Evolutionary conservation across 2,888 invertebrate species (phyloP), one percentile per base, ranked within the genome.

Genomic region (Sinopyrophorus schimmeli): DNA sequence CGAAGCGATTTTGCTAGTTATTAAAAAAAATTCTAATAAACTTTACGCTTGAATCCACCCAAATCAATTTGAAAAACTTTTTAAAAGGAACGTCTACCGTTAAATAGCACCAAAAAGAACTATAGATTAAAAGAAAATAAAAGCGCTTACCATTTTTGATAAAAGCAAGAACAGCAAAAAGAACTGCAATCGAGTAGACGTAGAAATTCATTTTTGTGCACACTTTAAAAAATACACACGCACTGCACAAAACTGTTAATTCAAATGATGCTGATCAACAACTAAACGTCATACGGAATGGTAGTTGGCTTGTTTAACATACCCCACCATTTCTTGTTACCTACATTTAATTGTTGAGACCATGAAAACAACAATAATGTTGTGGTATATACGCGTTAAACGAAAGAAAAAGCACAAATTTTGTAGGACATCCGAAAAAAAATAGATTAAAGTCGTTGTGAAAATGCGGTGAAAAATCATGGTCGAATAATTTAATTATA

Each of bases 301-400:
- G 46, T 40, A 31, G 28, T 27, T 12, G 21, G 16, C 40, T 43
- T 46, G 34, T 30, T 35, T 24, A 24, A 12, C 5, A n/a, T 15
- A 5, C 50, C 44, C 50, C 50, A 39, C 43, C 40, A 11, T 20
- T 5, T 5, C 20, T 20, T 1, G 30, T 50, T 48, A 42, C 48
- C 48, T 42, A 48, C 34, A 47, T 48, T 48, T 42, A 48, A 39
- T 49, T 43, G 27, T 31, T 7, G 28, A 34, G 39, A 40, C 41
- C 35, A 41, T 41, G 35, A 34, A 34, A 31, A 48, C 12, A 30
- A 15, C 21, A 35, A n/a, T n/a, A n/a, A 41, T 16, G 12, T 23
- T 34, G 18, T 34, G 18, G 17, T 24, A 9, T 15, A 11, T 42
- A 43, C 43, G 32, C 28, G 35, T 27, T 41, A 34, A 44, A 44